These are phyloP conservation scores for Phyllostomus hastatus DNA, from an alignment of 2,113 vertebrate species.

Conservation along the genomic window DNA sequence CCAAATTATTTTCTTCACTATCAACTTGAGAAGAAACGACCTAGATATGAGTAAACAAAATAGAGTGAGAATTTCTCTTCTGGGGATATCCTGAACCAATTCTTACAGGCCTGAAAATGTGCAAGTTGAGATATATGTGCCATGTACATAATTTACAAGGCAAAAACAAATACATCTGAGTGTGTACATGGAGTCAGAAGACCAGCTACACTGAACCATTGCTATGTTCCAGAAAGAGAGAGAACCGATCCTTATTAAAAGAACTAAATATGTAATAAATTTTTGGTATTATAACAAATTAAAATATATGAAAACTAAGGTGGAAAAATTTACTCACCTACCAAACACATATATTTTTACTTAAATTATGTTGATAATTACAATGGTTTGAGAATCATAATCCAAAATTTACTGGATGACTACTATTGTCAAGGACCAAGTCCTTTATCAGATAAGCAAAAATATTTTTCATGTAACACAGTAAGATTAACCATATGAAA, in stretches of 20 bases:
- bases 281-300: not conserved
- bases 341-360: not conserved
- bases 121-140: not conserved
- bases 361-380: conserved; percentile 23
- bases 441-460: not conserved
- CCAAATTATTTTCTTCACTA: conserved; percentile 55
- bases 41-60: conserved; percentile 63
- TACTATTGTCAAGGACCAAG: not conserved
- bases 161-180: conserved; percentile 1
- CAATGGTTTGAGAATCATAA: conserved; percentile 28
- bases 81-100: not conserved
- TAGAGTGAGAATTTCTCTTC: not conserved
- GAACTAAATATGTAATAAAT: not conserved
- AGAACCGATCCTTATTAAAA: not conserved
- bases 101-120: not conserved
- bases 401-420: not conserved
- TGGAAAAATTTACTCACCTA: not conserved
- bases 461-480: not conserved
- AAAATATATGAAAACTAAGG: conserved; percentile 21
- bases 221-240: not conserved
- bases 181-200: not conserved
- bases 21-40: conserved; percentile 53
- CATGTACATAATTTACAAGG: not conserved
- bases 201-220: not conserved
- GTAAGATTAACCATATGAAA: not conserved